These are phyloP conservation scores for Dorcus hopei DNA, from an alignment of 2,888 invertebrate genomes.

Conservation along the genomic window DNA sequence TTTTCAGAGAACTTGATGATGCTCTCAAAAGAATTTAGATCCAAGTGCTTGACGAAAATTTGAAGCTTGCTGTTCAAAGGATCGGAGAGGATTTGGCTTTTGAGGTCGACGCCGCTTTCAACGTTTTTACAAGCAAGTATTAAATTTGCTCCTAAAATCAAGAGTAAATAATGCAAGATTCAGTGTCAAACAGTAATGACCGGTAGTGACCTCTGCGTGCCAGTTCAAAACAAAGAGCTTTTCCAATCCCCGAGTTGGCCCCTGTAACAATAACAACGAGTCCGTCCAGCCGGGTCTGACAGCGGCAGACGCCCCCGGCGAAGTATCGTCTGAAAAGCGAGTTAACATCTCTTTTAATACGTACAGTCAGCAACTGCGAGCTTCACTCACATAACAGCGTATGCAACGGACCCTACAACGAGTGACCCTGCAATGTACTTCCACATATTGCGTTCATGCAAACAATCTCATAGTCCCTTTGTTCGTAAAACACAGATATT, in stretches of 20 bases:
- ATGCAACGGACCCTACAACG: conserved; percentile 38
- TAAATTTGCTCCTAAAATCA: conserved; percentile 49
- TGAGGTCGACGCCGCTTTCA: conserved; percentile 48
- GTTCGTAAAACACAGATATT: too few species aligned
- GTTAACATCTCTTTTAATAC: background rate
- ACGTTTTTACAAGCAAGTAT: conserved; percentile 56
- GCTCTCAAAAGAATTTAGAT: conserved; percentile 45
- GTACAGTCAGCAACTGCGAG: conserved; percentile 1
- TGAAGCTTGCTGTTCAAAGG: conserved; percentile 29
- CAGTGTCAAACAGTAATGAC: background rate
- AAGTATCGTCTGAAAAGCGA: conserved; percentile 43
- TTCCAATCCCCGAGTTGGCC: conserved; percentile 60
- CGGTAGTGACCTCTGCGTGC: conserved; percentile 47
- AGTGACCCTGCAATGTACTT: conserved; percentile 41
- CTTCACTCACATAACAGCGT: conserved; percentile 42
- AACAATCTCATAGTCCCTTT: too few species aligned
- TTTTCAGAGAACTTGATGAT: conserved; percentile 42
- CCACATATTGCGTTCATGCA: conserved; percentile 35
- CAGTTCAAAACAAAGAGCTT: conserved; percentile 53
- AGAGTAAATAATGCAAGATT: background rate
- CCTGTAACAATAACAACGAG: conserved; percentile 58
- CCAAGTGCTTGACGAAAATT: conserved; percentile 42
- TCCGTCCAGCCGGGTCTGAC: conserved; percentile 43
- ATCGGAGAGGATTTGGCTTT: conserved; percentile 44
- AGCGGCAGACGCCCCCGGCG: conserved; percentile 43